Evolutionary conservation across 1,140 invertebrate species (phyloP).

Genomic region (Holotrichia oblita): DNA sequence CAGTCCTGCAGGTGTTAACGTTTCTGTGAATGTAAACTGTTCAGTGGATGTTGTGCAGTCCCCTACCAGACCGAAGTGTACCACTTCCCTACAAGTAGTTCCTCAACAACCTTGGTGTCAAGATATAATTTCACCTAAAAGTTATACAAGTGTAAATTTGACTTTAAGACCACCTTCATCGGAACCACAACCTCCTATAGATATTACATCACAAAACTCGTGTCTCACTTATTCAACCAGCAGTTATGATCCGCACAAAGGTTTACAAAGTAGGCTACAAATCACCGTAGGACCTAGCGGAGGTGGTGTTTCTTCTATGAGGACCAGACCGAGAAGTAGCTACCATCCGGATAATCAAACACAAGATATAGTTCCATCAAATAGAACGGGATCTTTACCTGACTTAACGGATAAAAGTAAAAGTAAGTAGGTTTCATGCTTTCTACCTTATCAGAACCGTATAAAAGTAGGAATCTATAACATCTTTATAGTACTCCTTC

Average conservation of each 20-base stretch:
- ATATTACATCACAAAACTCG: conserved; percentile 71
- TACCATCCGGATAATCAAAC: conserved; percentile 48
- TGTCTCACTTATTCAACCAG: conserved; percentile 72
- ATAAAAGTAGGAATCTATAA: too few relatives aligned
- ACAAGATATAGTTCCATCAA: conserved; percentile 46
- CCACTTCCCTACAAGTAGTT: conserved; percentile 62
- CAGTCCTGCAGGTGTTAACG: conserved; percentile 58
- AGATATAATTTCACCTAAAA: conserved; percentile 63
- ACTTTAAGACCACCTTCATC: conserved; percentile 71
- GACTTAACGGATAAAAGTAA: conserved; percentile 48
- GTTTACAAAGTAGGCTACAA: conserved; percentile 74
- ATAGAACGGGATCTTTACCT: conserved; percentile 54
- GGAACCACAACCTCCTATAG: conserved; percentile 70
- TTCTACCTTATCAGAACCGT: not conserved
- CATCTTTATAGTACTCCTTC: too few relatives aligned
- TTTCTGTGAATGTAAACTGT: conserved; percentile 69
- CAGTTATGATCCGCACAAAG: conserved; percentile 68
- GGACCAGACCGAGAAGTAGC: conserved; percentile 63
- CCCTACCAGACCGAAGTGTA: conserved; percentile 56
- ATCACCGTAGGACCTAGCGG: conserved; percentile 76
- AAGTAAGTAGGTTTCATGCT: not conserved
- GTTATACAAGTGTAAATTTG: conserved; percentile 75
- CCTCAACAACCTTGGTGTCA: conserved; percentile 62
- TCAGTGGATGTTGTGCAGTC: conserved; percentile 64
- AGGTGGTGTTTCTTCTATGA: conserved; percentile 67